Evolutionary conservation across 2,113 vertebrate species (phyloP).

Genomic region (Promerops cafer): DNA sequence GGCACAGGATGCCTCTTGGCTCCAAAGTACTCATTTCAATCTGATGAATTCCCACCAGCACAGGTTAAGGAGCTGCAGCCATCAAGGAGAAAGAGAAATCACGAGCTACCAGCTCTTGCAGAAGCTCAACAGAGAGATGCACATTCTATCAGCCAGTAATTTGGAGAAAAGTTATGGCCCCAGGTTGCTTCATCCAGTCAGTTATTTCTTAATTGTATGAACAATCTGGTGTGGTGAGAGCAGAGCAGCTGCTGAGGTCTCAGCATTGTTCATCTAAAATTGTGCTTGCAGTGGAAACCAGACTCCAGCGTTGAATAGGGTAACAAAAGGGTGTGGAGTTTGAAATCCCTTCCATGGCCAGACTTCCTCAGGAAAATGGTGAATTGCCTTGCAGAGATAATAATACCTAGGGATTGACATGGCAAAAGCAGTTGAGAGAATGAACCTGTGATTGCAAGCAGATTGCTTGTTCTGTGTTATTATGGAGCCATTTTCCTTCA

Average conservation of each 20-base stretch:
- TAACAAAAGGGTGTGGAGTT: neutral
- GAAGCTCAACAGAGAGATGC: neutral
- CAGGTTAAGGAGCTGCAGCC: neutral
- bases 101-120: neutral
- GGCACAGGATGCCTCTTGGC: neutral
- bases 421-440: constrained; percentile 24
- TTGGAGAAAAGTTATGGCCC: neutral
- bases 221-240: neutral
- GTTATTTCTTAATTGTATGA: neutral
- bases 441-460: neutral
- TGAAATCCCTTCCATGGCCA: neutral
- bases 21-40: neutral
- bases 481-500: constrained; percentile 9
- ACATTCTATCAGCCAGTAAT: neutral
- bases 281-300: neutral
- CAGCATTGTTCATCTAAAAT: neutral
- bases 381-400: neutral
- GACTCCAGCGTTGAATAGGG: neutral
- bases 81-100: neutral
- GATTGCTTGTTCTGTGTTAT: constrained; percentile 1
- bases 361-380: constrained; percentile 15
- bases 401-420: neutral
- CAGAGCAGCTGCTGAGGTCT: neutral
- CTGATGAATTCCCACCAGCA: neutral
- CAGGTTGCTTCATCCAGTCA: neutral